Evolutionary conservation across 2,888 invertebrate genomes (phyloP), one percentile per base, ranked within the genome.

Genomic region (Hirtodrosophila duncani): DNA sequence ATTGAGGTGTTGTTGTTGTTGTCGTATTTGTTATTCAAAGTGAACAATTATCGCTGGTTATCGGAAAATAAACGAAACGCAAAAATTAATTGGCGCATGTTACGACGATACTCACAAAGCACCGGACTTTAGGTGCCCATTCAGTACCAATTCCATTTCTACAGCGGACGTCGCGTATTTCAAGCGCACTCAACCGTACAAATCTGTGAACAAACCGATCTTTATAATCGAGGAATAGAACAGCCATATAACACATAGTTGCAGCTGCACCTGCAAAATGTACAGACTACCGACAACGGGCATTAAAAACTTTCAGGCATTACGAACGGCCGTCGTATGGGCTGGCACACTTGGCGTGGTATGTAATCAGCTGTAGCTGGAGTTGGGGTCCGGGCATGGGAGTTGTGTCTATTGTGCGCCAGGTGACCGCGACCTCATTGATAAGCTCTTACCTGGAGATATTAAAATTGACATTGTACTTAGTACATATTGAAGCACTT

Each of bases 261-360:
- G 3, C 6, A 6, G 2, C 23, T 3, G 2, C 13, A 34, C 11
- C 24, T 10, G 36, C 27, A 64, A 38, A 36, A 77, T 77, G 75
- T 81, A 74, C 48, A 41, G 62, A 24, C 46, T 31, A 6, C 16
- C 55, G n/a, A 26, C 46, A 14, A 4, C 17, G 16, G 38, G 43
- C 33, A 77, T 78, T 49, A 78, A 62, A 48, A 61, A 78, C 38
- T 77, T 81, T 45, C 52, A 62, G 6, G 44, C 70, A 21, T 60
- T 77, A 3, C 62, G 52, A 43, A 37, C 29, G 49, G 49, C 33
- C 50, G 36, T 41, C 31, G 26, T 74, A 11, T 57, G 69, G 70
- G 79, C 75, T 26, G 75, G 81, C 18, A 38, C 38, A 31, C 63
- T 77, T 14, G 70, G 75, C 16, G 41, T 74, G 81, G 75, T 77